phyloP scores from a whole-genome alignment of 1,140 invertebrate genomes.

The Chionoecetes opilio region DNA sequence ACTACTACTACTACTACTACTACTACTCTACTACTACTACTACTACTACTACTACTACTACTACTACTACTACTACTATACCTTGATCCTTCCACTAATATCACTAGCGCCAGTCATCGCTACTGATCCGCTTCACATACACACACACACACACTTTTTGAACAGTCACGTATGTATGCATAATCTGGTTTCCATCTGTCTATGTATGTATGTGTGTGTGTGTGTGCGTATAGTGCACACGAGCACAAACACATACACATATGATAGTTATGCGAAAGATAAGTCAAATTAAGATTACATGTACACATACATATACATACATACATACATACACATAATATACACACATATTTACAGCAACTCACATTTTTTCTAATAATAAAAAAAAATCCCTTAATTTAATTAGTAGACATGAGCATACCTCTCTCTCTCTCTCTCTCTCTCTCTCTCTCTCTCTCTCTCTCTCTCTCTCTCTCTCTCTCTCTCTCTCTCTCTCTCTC shows the following conservation, averaged over 20 bases:
- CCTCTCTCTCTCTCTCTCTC: not conserved
- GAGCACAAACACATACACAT: not conserved
- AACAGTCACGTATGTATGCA: not conserved
- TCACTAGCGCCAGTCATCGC: not conserved
- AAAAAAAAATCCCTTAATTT: too few species aligned
- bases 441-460: slow-evolving; percentile 17
- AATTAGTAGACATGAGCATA: not conserved
- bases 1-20: not conserved
- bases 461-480: slow-evolving; percentile 32
- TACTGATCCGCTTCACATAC: not conserved
- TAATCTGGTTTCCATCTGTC: not conserved
- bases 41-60: not conserved
- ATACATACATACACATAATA: slow-evolving; percentile 36
- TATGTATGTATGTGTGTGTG: not conserved
- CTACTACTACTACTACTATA: slow-evolving; percentile 30
- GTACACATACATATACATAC: slow-evolving; percentile 52
- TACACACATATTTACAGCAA: not conserved
- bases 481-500: slow-evolving; percentile 35
- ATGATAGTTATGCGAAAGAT: not conserved
- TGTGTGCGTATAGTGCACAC: not conserved
- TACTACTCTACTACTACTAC: slow-evolving; percentile 30
- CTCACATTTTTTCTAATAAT: too few species aligned
- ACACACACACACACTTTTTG: slow-evolving; percentile 3
- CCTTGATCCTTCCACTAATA: not conserved
- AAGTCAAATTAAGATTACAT: not conserved